Base-by-base conservation (phyloP, 1,140 invertebrate genomes). In the Scylla paramamosain region DNA sequence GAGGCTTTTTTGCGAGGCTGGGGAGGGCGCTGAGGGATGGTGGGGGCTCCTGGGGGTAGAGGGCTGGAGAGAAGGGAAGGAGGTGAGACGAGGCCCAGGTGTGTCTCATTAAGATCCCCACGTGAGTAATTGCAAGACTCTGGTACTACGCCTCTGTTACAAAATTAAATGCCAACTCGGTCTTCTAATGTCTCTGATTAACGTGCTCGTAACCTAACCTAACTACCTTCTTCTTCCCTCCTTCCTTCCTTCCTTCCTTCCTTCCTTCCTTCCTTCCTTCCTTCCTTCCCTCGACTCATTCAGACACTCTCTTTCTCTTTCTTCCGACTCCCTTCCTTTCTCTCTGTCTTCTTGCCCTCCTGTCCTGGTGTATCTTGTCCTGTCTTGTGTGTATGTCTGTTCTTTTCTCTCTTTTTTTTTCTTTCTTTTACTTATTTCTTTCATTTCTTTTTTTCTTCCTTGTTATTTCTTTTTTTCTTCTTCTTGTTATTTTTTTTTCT, bases 111-210 rank as follows among this genome's bases (percentile, higher is more conserved):
- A 93, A 93, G 83, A 82, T 77, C 82, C 92, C 92, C 92, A 10
- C 29, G 83, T 87, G 92, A 93, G 83, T 93, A 93, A 93, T 93
- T 93, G 92, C 83, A 48, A 39, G 52, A 77, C 25, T 25, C 59
- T 91, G 90, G 28, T 77, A 32, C 90, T 77, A 59, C 28, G 31
- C 83, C 46, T 87, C 84, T 93, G 92, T 93, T 93, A 86, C 92
- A 52, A 59, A 93, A 93, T 93, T 93, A 93, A 93, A 87, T 93
- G 92, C 92, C 92, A 93, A 20, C 92, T 93, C 67, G 12, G 12
- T 87, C 83, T 86, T 84, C 92, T 93, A 86, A 93, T 87, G 82
- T 87, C 29, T 48, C 82, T 93, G 92, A 93, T 93, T 93, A 91
- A 91, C 59, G 90, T 31, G 3, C 67, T n/a, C 20, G 67, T 77